These are phyloP conservation scores for Otus scops DNA, from an alignment of 2,797 vertebrate species.

Conservation along the genomic window DNA sequence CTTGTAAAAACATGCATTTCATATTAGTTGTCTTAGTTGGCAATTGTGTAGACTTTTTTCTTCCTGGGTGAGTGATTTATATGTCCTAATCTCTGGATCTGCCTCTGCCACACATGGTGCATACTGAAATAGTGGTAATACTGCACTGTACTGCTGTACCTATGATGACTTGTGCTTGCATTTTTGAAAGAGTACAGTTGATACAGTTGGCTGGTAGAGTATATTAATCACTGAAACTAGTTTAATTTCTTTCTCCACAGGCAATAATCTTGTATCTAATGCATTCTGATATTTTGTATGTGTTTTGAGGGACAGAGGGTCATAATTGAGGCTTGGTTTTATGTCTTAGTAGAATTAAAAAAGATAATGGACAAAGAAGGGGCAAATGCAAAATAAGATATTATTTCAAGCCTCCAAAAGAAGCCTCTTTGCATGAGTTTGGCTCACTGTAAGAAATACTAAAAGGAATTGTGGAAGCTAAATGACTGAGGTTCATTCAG, in stretches of 20 bases:
- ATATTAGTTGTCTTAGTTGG: conserved; percentile 42
- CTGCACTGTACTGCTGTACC: background rate
- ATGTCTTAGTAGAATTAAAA: background rate
- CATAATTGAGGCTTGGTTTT: background rate
- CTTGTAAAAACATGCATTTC: conserved; percentile 55
- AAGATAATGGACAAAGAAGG: background rate
- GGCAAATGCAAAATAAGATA: background rate
- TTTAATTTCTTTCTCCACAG: background rate
- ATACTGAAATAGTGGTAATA: background rate
- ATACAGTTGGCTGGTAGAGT: background rate
- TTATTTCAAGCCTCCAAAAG: background rate
- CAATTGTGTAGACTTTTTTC: background rate
- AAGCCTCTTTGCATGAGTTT: background rate
- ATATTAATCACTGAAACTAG: background rate
- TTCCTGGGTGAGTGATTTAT: conserved; percentile 20
- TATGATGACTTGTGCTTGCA: accelerated
- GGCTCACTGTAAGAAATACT: background rate
- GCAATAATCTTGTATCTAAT: background rate
- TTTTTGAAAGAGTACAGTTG: background rate
- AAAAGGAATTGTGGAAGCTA: background rate
- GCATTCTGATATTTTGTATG: background rate
- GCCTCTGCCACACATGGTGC: background rate
- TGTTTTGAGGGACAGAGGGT: background rate
- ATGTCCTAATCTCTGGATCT: background rate
- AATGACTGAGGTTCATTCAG: background rate